Base-by-base conservation (phyloP, 1,140 invertebrate species). In the Bombus picipes region DNA sequence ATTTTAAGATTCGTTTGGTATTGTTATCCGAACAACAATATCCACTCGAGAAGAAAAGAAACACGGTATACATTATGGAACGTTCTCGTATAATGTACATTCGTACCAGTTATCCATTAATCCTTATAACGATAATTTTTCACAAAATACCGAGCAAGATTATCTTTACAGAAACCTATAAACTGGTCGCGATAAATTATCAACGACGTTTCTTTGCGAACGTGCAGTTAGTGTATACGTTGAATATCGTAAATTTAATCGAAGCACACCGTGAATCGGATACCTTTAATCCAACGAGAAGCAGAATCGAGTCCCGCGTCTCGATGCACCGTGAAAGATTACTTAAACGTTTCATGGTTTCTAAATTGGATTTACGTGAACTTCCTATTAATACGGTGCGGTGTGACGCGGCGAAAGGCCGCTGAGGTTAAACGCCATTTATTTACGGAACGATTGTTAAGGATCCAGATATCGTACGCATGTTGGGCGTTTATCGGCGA, bases 291-390 rank as follows among this genome's bases (percentile, higher is more conserved):
- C n/a, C 28, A 28, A 32, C 10, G 15, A 37, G 12, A 12, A 8
- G 12, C 34, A 3, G n/a, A 32, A n/a, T 25, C 37, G 15, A 25
- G 39, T 72, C 28, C 9, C 28, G 28, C 57, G 75, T 1, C 32
- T 65, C 37, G 37, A 62, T 25, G 57, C 37, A 6, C 25, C 74
- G 74, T 37, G 18, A 25, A n/a, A 72, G 47, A 32, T n/a, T 34
- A 22, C 37, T 25, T 22, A 34, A 39, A 66, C 78, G 43, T 68
- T 41, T 77, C 10, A 68, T n/a, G 43, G 66, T 47, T 70, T 80
- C 65, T 43, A 78, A 78, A 78, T 83, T 76, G 47, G 32, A 83
- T 83, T 83, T 83, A 77, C 73, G n/a, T 22, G 41, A 9, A 6
- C 34, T 22, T 15, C 37, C 70, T 25, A 47, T n/a, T 41, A 59